Conservation (phyloP, 2,888 invertebrate genomes). For the Meloe dianella region DNA sequence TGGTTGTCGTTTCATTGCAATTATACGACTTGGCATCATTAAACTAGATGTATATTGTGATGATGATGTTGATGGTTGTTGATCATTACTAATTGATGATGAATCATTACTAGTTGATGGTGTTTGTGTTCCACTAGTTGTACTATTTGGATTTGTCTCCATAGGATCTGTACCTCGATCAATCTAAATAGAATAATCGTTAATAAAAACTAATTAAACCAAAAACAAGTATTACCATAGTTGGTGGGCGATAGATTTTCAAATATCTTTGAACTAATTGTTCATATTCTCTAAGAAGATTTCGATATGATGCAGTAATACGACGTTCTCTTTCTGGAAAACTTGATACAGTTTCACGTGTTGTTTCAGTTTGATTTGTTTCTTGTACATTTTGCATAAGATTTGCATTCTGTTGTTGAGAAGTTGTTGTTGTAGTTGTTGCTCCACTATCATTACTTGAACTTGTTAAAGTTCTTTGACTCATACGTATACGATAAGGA, state of each 20-base stretch:
- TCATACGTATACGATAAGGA: constrained; percentile 50
- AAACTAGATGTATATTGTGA: constrained; percentile 24
- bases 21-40: constrained; percentile 47
- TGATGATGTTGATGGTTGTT: constrained; percentile 26
- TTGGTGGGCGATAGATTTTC: constrained; percentile 59
- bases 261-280: constrained; percentile 61
- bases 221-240: constrained; percentile 52
- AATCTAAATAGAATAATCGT: constrained; percentile 60
- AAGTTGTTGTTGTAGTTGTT: not conserved
- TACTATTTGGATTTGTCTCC: constrained; percentile 62
- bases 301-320: constrained; percentile 61
- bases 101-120: constrained; percentile 46
- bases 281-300: constrained; percentile 62
- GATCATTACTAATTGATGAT: constrained; percentile 6
- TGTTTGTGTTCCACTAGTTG: constrained; percentile 55
- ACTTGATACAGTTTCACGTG: constrained; percentile 50
- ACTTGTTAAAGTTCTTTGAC: not conserved
- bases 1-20: constrained; percentile 42
- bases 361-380: constrained; percentile 5
- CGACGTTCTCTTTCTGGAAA: constrained; percentile 59
- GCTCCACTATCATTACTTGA: not conserved
- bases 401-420: no score
- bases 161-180: constrained; percentile 76
- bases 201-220: constrained; percentile 6
- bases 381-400: not conserved